Evolutionary conservation across 2,888 invertebrate genomes (phyloP), one percentile per base, ranked within the genome.

Genomic region (Apotomis capreana): DNA sequence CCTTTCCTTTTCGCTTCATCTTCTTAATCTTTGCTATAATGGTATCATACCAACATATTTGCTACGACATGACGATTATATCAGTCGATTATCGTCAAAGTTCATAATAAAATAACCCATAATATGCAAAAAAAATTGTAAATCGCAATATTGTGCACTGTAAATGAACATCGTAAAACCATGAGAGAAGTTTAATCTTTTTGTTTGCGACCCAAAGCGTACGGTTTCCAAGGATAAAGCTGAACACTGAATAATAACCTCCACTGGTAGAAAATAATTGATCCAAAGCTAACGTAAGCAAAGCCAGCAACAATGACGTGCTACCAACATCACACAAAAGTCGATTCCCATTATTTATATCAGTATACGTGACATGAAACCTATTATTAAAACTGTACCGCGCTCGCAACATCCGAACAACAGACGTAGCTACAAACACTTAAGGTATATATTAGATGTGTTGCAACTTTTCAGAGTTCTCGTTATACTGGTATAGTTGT

Each of bases 401-500:
- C 44, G 44, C 54, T 6, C 3, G 26, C 46, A 12, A 13, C 15
- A 37, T 10, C 36, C 36, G 10, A 64, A 57, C 40, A 44, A 2
- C n/a, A 55, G 4, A 40, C 26, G 13, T 55, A 64, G 52, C 10
- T 3, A 3, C 4, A 12, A 13, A 15, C 15, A 26, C 46, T 15
- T 59, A 69, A 6, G n/a, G 69, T 58, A 57, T 49, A 69, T 57
- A 51, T 69, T 69, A 15, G 49, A 63, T 40, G 69, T 40, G 49
- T 37, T 13, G 2, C 3, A 10, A 12, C 12, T 51, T 44, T 69
- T 37, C 9, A 57, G 13, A 26, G 69, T 8, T 10, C 69, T 51
- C 3, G 69, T 36, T 36, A 13, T 9, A 40, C 51, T 58, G 63
- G 69, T 52, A 15, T 68, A 9, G 3, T 13, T 51, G 51, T 49